Evolutionary conservation across 2,113 vertebrate genomes (phyloP).

Genomic region (Opisthocomus hoazin): DNA sequence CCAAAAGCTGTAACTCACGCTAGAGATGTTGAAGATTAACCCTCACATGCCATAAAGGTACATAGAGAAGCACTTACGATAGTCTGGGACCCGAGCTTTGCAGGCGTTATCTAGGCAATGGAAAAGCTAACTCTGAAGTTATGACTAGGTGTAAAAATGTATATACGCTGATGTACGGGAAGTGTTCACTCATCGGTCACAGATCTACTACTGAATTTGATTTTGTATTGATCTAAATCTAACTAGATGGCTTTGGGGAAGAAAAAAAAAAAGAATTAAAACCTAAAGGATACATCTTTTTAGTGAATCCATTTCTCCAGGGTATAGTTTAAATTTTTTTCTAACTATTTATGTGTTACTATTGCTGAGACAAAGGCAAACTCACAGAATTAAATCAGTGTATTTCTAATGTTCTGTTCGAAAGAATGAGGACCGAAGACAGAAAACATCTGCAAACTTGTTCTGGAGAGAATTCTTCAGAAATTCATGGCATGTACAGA

Average conservation of each 20-base stretch:
- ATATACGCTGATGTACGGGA: not conserved
- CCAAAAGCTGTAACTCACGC: not conserved
- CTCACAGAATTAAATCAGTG: not conserved
- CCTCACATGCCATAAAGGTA: not conserved
- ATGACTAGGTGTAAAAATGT: not conserved
- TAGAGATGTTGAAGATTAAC: not conserved
- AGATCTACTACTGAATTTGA: not conserved
- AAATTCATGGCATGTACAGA: not conserved
- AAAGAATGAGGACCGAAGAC: not conserved
- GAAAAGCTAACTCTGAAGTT: not conserved
- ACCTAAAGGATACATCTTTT: not conserved
- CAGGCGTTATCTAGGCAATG: not conserved
- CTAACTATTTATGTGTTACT: not conserved
- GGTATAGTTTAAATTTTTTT: not conserved
- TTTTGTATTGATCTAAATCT: not conserved
- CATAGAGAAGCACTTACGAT: not conserved
- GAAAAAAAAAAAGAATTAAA: not conserved
- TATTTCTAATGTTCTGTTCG: not conserved
- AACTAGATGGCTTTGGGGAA: not conserved
- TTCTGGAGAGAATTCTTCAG: not conserved
- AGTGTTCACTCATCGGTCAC: not conserved
- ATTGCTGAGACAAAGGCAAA: not conserved
- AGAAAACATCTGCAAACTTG: not conserved
- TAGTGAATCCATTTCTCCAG: not conserved
- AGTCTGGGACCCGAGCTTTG: fast-evolving